Percentiles rank a stretch among this genome's conserved stretches.
Conservation (phyloP, 1,140 invertebrate species). For the Cydia strobilella region DNA sequence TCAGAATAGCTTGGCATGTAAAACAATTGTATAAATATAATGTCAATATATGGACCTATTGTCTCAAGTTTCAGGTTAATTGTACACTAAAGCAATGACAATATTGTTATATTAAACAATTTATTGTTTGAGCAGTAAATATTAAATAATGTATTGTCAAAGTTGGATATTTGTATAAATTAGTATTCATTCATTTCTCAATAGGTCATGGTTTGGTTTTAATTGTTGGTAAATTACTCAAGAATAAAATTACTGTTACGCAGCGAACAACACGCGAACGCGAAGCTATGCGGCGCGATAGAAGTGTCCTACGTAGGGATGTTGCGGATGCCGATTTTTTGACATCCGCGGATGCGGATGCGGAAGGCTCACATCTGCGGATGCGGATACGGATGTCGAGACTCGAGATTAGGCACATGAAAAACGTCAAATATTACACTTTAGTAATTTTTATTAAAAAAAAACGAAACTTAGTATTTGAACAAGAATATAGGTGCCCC, state of each 20-base stretch:
- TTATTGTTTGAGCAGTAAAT: neutral
- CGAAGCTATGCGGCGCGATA: too few relatives aligned
- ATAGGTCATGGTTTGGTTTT: neutral
- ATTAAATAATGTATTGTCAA: neutral
- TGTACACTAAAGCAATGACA: neutral
- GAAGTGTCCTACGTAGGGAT: too few relatives aligned
- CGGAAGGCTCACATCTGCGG: too few relatives aligned
- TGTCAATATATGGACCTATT: neutral
- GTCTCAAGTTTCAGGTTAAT: neutral
- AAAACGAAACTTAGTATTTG: too few relatives aligned
- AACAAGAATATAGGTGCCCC: too few relatives aligned
- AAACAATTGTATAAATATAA: neutral
- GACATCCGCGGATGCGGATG: too few relatives aligned
- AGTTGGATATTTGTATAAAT: neutral
- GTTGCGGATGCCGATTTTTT: too few relatives aligned
- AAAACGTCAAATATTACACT: too few relatives aligned
- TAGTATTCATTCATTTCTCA: neutral
- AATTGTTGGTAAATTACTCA: neutral
- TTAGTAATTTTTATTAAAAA: too few relatives aligned
- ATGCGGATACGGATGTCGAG: too few relatives aligned
- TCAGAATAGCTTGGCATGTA: neutral
- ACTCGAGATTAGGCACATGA: too few relatives aligned
- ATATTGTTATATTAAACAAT: constrained; percentile 3
- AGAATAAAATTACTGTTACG: neutral
- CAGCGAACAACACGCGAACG: too few relatives aligned